Conservation (phyloP, 2,888 invertebrate genomes). For the Timema cristinae region DNA sequence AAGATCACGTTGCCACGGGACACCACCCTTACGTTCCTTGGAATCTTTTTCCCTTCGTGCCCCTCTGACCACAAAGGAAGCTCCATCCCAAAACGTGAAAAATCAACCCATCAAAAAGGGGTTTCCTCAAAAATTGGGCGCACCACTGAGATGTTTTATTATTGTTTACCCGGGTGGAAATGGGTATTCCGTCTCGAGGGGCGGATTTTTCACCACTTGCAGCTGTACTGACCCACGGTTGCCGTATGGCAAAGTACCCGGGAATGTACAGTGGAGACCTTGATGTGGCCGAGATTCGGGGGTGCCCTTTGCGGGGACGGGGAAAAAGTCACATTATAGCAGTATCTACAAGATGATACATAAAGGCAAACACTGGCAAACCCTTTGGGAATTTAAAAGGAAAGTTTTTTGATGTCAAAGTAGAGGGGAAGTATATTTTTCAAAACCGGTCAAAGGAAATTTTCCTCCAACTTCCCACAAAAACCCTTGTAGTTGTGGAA, state of each 20-base stretch:
- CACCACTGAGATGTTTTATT: too few relatives aligned
- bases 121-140: too few relatives aligned
- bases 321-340: conserved; percentile 65
- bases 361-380: conserved; percentile 62
- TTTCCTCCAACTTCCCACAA: conserved; percentile 69
- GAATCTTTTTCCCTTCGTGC: conserved; percentile 54
- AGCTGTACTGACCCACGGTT: conserved; percentile 61
- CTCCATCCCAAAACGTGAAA: conserved; percentile 57
- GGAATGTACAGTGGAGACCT: conserved; percentile 62
- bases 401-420: neutral
- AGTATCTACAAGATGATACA: conserved; percentile 66
- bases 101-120: conserved; percentile 54
- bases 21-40: conserved; percentile 56
- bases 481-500: conserved; percentile 38
- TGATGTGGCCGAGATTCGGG: conserved; percentile 58
- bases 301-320: conserved; percentile 60
- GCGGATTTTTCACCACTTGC: conserved; percentile 49
- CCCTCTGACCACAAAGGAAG: conserved; percentile 58
- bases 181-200: neutral
- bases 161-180: neutral
- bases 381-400: conserved; percentile 57
- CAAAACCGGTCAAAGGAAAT: conserved; percentile 55
- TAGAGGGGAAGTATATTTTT: conserved; percentile 54
- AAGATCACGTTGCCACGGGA: conserved; percentile 55
- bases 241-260: conserved; percentile 66